phyloP scores from a whole-genome alignment of 2,113 vertebrate genomes.

The Calidris pygmaea region DNA sequence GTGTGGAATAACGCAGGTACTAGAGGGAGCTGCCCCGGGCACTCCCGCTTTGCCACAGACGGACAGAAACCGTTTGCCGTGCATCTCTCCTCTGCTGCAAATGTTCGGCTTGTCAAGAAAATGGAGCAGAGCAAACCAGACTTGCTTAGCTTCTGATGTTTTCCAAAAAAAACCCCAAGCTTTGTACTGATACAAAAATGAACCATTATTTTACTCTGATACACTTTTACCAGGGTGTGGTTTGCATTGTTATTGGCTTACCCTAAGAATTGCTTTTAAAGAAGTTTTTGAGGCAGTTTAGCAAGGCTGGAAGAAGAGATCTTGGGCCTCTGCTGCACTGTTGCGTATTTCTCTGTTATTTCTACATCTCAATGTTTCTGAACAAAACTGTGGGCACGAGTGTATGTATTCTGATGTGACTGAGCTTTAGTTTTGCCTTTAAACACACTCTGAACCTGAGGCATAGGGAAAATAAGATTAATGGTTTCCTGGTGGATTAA shows the following conservation, averaged over 20 bases:
- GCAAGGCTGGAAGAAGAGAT: neutral
- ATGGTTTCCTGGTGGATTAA: neutral
- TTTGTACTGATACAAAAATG: fast-evolving
- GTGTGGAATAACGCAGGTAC: fast-evolving
- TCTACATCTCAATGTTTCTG: neutral
- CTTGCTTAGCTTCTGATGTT: fast-evolving
- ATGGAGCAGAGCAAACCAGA: fast-evolving
- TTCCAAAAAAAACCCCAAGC: fast-evolving
- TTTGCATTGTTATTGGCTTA: neutral
- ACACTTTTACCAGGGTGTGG: fast-evolving
- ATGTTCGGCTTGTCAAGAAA: fast-evolving
- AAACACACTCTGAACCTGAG: neutral
- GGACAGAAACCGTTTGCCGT: fast-evolving
- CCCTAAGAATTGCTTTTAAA: neutral
- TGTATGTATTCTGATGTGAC: fast-evolving
- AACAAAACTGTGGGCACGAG: neutral
- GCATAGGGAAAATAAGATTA: neutral
- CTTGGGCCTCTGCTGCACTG: fast-evolving
- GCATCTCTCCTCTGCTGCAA: fast-evolving
- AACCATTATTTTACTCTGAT: fast-evolving
- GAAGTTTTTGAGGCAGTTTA: neutral
- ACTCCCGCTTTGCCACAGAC: fast-evolving
- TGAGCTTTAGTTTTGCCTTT: neutral
- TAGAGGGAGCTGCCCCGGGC: neutral
- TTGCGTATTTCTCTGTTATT: neutral